These are phyloP conservation scores for Melanotaenia duboulayi DNA, from an alignment of 2,113 vertebrate genomes.

Conservation along the genomic window DNA sequence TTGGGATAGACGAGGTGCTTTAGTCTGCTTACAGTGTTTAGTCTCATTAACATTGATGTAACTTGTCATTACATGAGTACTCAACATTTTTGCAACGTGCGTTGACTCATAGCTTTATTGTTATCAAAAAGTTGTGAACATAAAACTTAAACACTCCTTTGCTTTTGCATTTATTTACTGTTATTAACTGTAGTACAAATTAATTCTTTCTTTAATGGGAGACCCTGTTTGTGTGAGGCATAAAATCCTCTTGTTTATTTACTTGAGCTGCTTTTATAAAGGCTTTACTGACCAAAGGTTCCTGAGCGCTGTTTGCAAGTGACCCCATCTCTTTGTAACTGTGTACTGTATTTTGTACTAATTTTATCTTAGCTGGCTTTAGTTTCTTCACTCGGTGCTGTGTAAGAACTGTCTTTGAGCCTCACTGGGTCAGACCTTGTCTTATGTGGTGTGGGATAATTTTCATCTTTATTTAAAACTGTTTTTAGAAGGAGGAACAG, in stretches of 20 bases:
- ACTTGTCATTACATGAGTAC: slow-evolving; percentile 58
- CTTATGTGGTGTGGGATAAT: slow-evolving; percentile 74
- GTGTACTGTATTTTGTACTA: slow-evolving; percentile 80
- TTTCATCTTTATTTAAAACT: slow-evolving; percentile 84
- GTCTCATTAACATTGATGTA: slow-evolving; percentile 65
- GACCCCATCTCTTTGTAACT: slow-evolving; percentile 65
- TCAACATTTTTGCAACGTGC: slow-evolving; percentile 61
- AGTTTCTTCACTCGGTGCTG: slow-evolving; percentile 72
- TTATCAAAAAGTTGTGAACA: slow-evolving; percentile 65
- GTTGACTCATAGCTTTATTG: slow-evolving; percentile 70
- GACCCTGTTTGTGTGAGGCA: slow-evolving; percentile 51
- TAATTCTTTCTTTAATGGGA: slow-evolving; percentile 48
- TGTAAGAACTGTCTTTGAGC: slow-evolving; percentile 78
- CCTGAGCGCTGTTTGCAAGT: slow-evolving; percentile 65
- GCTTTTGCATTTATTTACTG: slow-evolving; percentile 72
- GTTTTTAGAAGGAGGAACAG: slow-evolving; percentile 78
- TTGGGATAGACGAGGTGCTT: slow-evolving; percentile 21
- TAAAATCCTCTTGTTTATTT: slow-evolving; percentile 63
- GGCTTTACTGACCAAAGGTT: slow-evolving; percentile 74
- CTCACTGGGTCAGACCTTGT: slow-evolving; percentile 69
- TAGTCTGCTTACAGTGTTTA: slow-evolving; percentile 47
- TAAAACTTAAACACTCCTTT: slow-evolving; percentile 56
- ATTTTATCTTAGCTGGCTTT: slow-evolving; percentile 66
- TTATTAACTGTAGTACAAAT: slow-evolving; percentile 61
- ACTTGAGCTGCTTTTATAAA: slow-evolving; percentile 75